Conservation (phyloP, 2,113 vertebrate genomes). For the Stercorarius parasiticus region DNA sequence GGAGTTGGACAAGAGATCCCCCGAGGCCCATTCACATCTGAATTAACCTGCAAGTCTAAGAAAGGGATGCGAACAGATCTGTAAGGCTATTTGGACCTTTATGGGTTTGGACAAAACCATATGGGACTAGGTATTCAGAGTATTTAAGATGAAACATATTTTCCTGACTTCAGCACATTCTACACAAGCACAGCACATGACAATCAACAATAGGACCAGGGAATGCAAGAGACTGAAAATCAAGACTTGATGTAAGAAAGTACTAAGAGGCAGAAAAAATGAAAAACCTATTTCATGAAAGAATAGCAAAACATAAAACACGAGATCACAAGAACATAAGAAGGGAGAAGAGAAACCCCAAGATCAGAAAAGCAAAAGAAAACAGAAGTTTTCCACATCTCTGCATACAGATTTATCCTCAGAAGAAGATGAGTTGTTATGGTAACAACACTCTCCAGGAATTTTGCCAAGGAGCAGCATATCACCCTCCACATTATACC, state of each 20-base stretch:
- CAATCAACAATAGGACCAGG: background rate
- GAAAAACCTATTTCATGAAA: background rate
- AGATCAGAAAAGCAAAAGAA: background rate
- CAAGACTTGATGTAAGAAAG: background rate
- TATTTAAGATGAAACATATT: background rate
- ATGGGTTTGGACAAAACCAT: background rate
- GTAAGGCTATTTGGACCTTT: background rate
- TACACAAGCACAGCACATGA: background rate
- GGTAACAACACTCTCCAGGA: background rate
- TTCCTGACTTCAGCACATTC: background rate
- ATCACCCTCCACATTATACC: background rate
- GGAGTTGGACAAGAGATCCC: background rate
- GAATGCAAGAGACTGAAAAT: background rate
- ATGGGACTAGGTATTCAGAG: background rate
- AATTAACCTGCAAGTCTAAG: background rate
- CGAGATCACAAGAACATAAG: background rate
- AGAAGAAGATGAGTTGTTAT: background rate
- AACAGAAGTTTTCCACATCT: background rate
- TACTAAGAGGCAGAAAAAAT: background rate
- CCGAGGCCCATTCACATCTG: background rate
- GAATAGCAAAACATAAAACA: background rate
- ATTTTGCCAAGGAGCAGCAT: background rate
- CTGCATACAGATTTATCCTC: background rate
- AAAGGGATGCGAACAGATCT: background rate
- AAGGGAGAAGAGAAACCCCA: background rate